A percentile compares a stretch with the other conserved stretches of the same genome.
phyloP scores from a whole-genome alignment of 2,888 invertebrate species.

The Eutolmus rufibarbis region DNA sequence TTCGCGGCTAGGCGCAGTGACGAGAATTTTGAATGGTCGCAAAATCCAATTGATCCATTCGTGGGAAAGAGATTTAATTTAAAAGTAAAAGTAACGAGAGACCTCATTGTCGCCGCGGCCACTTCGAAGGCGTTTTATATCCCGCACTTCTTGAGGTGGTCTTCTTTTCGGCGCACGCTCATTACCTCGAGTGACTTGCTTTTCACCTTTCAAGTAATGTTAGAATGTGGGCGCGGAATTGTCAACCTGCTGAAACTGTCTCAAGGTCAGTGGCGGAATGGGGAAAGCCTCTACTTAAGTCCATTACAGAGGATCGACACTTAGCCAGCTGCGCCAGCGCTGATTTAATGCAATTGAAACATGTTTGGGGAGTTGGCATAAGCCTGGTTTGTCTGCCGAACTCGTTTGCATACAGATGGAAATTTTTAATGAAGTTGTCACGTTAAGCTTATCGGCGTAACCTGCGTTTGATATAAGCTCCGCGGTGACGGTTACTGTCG shows the following conservation, averaged over 20 bases:
- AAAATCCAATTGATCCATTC: slow-evolving; percentile 4
- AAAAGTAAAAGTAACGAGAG: slow-evolving; percentile 22
- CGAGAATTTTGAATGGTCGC: slow-evolving; percentile 21
- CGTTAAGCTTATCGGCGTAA: background rate
- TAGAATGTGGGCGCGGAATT: slow-evolving; percentile 22
- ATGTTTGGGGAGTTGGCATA: background rate
- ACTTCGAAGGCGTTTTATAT: background rate
- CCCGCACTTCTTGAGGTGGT: background rate
- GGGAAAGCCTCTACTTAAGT: background rate
- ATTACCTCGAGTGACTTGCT: background rate
- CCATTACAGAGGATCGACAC: background rate
- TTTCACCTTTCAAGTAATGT: background rate
- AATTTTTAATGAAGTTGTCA: background rate
- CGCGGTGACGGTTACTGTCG: background rate
- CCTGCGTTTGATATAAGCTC: background rate
- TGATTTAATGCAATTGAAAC: background rate
- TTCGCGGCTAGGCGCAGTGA: background rate
- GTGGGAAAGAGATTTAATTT: slow-evolving; percentile 15
- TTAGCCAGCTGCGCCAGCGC: background rate
- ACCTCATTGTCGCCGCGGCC: background rate
- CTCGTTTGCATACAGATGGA: background rate
- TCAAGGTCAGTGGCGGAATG: slow-evolving; percentile 3
- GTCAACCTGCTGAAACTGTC: slow-evolving; percentile 10
- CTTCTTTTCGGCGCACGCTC: background rate
- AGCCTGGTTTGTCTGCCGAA: background rate